Conservation (phyloP, 2,113 vertebrate species). For the Nothoprocta perdicaria region DNA sequence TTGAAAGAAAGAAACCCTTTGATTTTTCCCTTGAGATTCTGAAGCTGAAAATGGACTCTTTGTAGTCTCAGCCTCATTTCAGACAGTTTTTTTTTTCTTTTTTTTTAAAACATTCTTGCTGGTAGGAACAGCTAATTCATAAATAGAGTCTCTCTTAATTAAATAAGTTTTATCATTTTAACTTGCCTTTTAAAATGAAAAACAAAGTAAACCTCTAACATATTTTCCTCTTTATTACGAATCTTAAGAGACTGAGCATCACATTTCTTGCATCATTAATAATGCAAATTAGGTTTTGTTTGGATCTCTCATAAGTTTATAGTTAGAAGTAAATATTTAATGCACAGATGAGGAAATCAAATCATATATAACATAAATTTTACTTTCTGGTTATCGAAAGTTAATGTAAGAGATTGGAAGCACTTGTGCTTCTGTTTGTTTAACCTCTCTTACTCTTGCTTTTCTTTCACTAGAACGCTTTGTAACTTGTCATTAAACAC, state of each 20-base stretch:
- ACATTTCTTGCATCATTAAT: conserved; percentile 74
- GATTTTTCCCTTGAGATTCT: conserved; percentile 74
- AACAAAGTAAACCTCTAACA: conserved; percentile 58
- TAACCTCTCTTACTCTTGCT: conserved; percentile 48
- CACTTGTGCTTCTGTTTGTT: conserved; percentile 53
- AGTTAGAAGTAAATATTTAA: conserved; percentile 79
- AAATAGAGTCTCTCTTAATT: conserved; percentile 75
- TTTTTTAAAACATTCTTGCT: conserved; percentile 51
- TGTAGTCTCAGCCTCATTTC: conserved; percentile 76
- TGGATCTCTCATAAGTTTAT: conserved; percentile 56
- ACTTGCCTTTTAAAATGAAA: conserved; percentile 68
- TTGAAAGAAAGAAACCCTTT: conserved; percentile 80
- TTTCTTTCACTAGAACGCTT: conserved; percentile 51
- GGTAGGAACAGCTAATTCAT: conserved; percentile 70
- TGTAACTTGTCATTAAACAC: conserved; percentile 60
- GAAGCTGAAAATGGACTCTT: conserved; percentile 78
- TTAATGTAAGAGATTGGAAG: conserved; percentile 49
- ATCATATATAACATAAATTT: conserved; percentile 14
- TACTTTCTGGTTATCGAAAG: conserved; percentile 16
- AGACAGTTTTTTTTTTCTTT: conserved; percentile 33
- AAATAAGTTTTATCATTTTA: conserved; percentile 74
- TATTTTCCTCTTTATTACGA: conserved; percentile 57
- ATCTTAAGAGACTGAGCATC: conserved; percentile 53
- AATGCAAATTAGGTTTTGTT: conserved; percentile 77
- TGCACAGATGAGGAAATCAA: conserved; percentile 65